Percentiles rank a stretch among this genome's conserved stretches.
Conservation (phyloP, 2,888 invertebrate species). For the Drosophila phalerata region DNA sequence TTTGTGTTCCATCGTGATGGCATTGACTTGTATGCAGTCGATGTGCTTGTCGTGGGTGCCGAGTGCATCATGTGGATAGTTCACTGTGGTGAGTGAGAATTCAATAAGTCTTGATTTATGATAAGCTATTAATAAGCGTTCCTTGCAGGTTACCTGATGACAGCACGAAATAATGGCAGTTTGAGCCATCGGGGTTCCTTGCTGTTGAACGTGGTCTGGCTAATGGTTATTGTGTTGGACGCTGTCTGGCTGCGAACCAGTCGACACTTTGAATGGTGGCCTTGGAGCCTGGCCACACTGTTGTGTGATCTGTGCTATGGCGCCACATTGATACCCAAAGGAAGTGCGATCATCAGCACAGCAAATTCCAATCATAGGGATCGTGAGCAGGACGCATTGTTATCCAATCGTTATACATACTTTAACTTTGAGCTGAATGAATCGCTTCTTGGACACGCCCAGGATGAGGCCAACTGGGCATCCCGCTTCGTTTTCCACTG, state of each 20-base stretch:
- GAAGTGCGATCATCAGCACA: conserved; percentile 83
- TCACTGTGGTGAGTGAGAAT: conserved; percentile 90
- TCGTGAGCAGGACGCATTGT: conserved; percentile 87
- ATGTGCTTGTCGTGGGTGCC: conserved; percentile 90
- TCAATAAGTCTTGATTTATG: background rate
- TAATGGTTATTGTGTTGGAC: conserved; percentile 89
- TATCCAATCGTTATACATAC: conserved; percentile 87
- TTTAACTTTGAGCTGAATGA: conserved; percentile 90
- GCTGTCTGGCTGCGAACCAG: conserved; percentile 90
- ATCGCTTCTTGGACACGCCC: conserved; percentile 91
- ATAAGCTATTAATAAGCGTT: background rate
- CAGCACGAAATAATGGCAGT: conserved; percentile 88
- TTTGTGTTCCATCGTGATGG: conserved; percentile 88
- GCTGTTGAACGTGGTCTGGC: conserved; percentile 89
- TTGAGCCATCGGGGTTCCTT: conserved; percentile 91
- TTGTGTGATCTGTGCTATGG: conserved; percentile 90
- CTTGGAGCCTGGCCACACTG: conserved; percentile 88
- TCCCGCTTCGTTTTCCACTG: conserved; percentile 94
- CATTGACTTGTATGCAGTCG: conserved; percentile 88
- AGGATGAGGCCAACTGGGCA: conserved; percentile 90
- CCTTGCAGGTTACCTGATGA: conserved; percentile 86
- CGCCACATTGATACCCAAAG: conserved; percentile 89
- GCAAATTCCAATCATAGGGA: conserved; percentile 15
- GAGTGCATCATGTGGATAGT: conserved; percentile 93
- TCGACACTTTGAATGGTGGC: conserved; percentile 86